Percentiles rank a stretch among this genome's conserved stretches.
phyloP scores from a whole-genome alignment of 2,888 invertebrate species.

The Caenorhabditis drosophilae region DNA sequence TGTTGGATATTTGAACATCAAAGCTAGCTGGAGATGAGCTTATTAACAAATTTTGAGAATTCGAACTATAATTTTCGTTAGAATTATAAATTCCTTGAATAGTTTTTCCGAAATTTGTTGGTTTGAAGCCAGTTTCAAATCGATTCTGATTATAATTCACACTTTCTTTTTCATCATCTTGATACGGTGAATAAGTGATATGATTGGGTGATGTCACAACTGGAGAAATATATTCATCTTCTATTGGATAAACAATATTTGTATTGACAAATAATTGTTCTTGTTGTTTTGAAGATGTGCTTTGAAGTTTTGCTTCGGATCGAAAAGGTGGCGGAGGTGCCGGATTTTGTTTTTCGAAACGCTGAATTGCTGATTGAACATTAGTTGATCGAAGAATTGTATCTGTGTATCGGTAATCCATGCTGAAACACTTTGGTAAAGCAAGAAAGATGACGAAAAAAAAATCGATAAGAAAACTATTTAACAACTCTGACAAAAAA shows the following conservation, averaged over 20 bases:
- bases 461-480: too few relatives aligned
- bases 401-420: conserved; percentile 48
- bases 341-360: conserved; percentile 39
- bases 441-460: conserved; percentile 1
- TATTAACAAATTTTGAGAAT: too few relatives aligned
- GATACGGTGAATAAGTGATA: conserved; percentile 3
- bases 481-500: too few relatives aligned
- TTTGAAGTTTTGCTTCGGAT: not conserved
- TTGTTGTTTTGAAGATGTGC: not conserved
- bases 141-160: conserved; percentile 16
- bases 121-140: conserved; percentile 29
- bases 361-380: conserved; percentile 48
- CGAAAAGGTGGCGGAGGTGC: conserved; percentile 24
- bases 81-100: conserved; percentile 40
- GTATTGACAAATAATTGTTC: conserved; percentile 22
- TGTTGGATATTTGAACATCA: too few relatives aligned
- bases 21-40: too few relatives aligned
- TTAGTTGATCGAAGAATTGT: conserved; percentile 44
- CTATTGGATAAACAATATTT: conserved; percentile 13
- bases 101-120: conserved; percentile 27
- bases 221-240: conserved; percentile 26
- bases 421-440: not conserved
- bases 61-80: too few relatives aligned
- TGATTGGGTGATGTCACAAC: conserved; percentile 23
- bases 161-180: not conserved